A percentile compares a stretch with the other conserved stretches of the same genome.
Evolutionary conservation across 2,888 invertebrate species (phyloP).

Genomic region (Achlya flavicornis): DNA sequence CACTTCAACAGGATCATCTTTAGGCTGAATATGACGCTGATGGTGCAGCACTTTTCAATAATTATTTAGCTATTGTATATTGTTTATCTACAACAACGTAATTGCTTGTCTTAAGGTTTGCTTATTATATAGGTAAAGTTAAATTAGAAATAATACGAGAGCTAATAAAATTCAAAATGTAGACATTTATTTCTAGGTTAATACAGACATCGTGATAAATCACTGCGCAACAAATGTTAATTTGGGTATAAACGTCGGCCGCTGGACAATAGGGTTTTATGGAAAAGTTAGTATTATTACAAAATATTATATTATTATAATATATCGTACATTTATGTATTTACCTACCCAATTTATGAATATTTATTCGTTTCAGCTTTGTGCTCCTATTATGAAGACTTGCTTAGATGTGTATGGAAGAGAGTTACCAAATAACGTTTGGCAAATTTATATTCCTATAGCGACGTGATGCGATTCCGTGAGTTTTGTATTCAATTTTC

Average conservation of each 20-base stretch:
- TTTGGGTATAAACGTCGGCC: constrained; percentile 61
- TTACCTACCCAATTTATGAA: constrained; percentile 6
- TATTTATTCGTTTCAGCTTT: constrained; percentile 56
- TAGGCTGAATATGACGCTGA: no score
- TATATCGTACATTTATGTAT: neutral
- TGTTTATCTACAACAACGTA: no score
- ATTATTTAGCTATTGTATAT: neutral
- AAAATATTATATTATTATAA: neutral
- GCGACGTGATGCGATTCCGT: constrained; percentile 28
- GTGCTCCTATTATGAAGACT: constrained; percentile 68
- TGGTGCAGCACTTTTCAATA: neutral
- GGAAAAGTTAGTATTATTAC: constrained; percentile 60
- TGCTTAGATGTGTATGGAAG: constrained; percentile 71
- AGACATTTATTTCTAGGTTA: constrained; percentile 61
- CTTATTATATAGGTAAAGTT: no score
- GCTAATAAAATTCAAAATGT: neutral
- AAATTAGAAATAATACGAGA: neutral
- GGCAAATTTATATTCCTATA: constrained; percentile 71
- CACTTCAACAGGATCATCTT: no score
- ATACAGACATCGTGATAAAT: constrained; percentile 71
- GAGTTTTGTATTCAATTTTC: neutral
- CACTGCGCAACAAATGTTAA: constrained; percentile 76
- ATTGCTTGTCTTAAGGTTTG: no score
- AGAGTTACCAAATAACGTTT: constrained; percentile 68
- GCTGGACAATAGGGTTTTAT: constrained; percentile 69